Evolutionary conservation across 2,797 vertebrate species (phyloP), one percentile per base, ranked within the genome.

Genomic region (Acanthopagrus latus): DNA sequence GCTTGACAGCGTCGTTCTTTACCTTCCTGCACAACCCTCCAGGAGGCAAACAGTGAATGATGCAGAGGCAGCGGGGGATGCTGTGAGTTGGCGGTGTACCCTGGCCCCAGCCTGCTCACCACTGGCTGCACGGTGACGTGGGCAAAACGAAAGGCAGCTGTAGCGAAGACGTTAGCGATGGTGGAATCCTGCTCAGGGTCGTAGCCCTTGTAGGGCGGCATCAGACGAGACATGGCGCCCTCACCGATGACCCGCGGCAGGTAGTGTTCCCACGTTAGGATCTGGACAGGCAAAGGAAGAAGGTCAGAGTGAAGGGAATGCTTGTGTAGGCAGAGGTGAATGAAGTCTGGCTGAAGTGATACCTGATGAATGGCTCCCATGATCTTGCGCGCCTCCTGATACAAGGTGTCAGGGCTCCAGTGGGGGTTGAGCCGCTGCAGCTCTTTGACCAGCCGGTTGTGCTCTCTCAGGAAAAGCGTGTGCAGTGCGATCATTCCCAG

Each of bases 11-110:
- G 10, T 41, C 4, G 0, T 13, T 62, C 13, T 57, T 75, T 78
- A 96, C 96, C 96, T 90, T 96, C 95, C 74, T 94, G 91, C 18
- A 95, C 88, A 5, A 96, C 82, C 76, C 96, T 95, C 94, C 95
- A 96, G 33, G 95, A 95, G 48, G 94, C 93, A 74, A 93, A 94
- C 70, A 97, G 89, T 2, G 94, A 94, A 48, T 94, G 91, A 59
- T 96, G 95, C 82, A 96, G 93, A 3, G 91, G 91, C 78, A 95
- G 85, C 0, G 91, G 78, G 4, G 94, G 94, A 82, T 96, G 88
- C 81, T 75, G 65, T 52, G 93, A 79, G 84, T 89, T 85, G 9
- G 84, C 27, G 71, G 81, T 76, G 88, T 95, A 96, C 25, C 87
- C 92, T 0, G 94, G 91, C 25, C 92, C 94, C 60, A 96, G 87